Base-by-base conservation (phyloP, 2,113 vertebrate genomes). In the Sapajus apella region DNA sequence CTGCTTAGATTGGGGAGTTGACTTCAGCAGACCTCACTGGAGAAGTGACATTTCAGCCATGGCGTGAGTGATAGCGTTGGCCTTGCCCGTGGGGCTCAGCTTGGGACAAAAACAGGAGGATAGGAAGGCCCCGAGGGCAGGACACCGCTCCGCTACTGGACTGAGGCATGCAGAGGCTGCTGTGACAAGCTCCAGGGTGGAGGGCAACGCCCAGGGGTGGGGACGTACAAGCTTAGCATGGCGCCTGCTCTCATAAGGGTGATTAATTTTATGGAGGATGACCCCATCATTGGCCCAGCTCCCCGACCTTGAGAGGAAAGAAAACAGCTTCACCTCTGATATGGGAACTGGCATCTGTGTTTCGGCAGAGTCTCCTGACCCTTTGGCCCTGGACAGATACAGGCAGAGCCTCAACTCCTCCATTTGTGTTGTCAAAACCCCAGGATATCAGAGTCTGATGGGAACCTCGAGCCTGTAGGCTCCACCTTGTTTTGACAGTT, bases 141-240 rank as follows among this genome's bases (percentile, higher is more conserved):
- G 64, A 73, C 66, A n/a, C 13, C 6, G 7, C 66, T 68, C 3
- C 2, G 32, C 66, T 35, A n/a, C 61, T 32, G 30, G 61, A 64
- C 61, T 1, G 61, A 64, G 32, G 61, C 12, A 64, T 32, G 27
- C 12, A 64, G 27, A 64, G 83, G 35, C 58, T 58, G n/a, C 40
- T 25, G 6, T 50, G 50, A n/a, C 47, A 27, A 64, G 52, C 94
- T 61, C 14, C 43, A 82, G 18, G 50, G 45, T 2, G 20, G 55
- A 45, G 17, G 32, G 9, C 1, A 0, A 1, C 3, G 43, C 0
- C 3, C 2, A 40, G 76, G 12, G 18, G 25, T 27, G 12, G 73
- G 30, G 23, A 66, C 35, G 13, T 13, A 2, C 0, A 16, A 47
- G 11, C 25, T 56, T 45, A 23, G 72, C 14, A 0, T 52, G 47